Evolutionary conservation across 1,140 invertebrate species (phyloP).

Genomic region (Hylyphantes graminicola): DNA sequence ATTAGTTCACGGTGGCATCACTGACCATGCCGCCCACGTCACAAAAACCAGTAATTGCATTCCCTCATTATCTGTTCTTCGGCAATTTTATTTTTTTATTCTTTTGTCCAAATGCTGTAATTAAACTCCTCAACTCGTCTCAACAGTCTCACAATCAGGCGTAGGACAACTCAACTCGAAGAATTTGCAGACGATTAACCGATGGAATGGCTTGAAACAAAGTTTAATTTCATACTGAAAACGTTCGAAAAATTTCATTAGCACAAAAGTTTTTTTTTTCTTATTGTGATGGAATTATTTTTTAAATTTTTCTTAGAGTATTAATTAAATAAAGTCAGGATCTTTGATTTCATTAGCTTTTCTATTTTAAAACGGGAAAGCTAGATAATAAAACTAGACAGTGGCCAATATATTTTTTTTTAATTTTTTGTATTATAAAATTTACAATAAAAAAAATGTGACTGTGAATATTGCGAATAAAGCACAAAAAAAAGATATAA

Average conservation of each 20-base stretch:
- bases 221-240: slow-evolving; percentile 10
- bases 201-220: slow-evolving; percentile 1
- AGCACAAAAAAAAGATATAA: too few species aligned
- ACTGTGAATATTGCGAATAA: too few species aligned
- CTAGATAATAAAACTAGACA: too few species aligned
- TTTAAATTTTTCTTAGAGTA: neutral
- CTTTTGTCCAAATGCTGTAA: slow-evolving; percentile 43
- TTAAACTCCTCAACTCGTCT: slow-evolving; percentile 22
- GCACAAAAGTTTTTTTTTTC: slow-evolving; percentile 1
- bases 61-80: slow-evolving; percentile 45
- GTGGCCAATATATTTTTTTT: too few species aligned
- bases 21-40: slow-evolving; percentile 51
- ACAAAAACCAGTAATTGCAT: slow-evolving; percentile 54
- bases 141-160: neutral
- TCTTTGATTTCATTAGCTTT: slow-evolving; percentile 7
- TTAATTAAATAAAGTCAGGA: slow-evolving; percentile 7
- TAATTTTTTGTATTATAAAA: too few species aligned
- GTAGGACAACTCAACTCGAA: neutral
- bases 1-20: slow-evolving; percentile 41
- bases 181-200: slow-evolving; percentile 8
- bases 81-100: neutral
- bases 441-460: too few species aligned
- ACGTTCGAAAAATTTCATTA: slow-evolving; percentile 27
- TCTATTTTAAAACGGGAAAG: neutral
- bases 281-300: neutral